Conservation (phyloP, 2,888 invertebrate genomes). For the Calliscelio sp. region DNA sequence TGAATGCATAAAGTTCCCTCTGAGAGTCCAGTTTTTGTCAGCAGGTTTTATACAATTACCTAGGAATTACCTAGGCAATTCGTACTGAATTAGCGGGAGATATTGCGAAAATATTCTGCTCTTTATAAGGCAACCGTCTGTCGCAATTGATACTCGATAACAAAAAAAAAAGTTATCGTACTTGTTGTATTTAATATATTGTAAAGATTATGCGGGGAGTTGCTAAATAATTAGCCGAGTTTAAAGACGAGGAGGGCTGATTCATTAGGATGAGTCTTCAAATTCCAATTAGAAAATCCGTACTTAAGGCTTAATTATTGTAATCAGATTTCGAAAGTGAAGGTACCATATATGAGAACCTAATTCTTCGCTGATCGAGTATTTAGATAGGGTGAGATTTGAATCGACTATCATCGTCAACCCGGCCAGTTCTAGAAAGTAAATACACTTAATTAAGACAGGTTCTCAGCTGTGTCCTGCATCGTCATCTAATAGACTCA, state of each 20-base stretch:
- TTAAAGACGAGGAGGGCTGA: no score
- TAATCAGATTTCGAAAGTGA: conserved; percentile 1
- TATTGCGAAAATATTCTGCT: conserved; percentile 38
- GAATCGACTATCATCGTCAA: conserved; percentile 9
- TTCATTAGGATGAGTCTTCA: no score
- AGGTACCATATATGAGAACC: conserved; percentile 17
- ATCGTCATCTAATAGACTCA: no score
- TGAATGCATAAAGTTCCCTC: conserved; percentile 49
- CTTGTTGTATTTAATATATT: not conserved
- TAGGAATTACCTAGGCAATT: conserved; percentile 43
- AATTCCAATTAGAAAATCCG: no score
- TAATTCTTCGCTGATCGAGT: not conserved
- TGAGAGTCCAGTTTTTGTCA: conserved; percentile 40
- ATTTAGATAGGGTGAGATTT: conserved; percentile 13
- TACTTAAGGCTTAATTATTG: not conserved
- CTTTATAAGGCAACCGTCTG: conserved; percentile 26
- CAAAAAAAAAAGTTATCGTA: conserved; percentile 16
- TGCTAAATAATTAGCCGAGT: no score
- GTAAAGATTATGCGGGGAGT: no score
- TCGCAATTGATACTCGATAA: conserved; percentile 26
- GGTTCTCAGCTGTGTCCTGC: not conserved
- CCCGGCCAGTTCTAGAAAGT: conserved; percentile 31
- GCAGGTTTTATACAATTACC: conserved; percentile 46
- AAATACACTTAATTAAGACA: conserved; percentile 35
- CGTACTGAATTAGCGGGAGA: conserved; percentile 44